Evolutionary conservation across 2,113 vertebrate genomes (phyloP).

Genomic region (Nasalis larvatus): DNA sequence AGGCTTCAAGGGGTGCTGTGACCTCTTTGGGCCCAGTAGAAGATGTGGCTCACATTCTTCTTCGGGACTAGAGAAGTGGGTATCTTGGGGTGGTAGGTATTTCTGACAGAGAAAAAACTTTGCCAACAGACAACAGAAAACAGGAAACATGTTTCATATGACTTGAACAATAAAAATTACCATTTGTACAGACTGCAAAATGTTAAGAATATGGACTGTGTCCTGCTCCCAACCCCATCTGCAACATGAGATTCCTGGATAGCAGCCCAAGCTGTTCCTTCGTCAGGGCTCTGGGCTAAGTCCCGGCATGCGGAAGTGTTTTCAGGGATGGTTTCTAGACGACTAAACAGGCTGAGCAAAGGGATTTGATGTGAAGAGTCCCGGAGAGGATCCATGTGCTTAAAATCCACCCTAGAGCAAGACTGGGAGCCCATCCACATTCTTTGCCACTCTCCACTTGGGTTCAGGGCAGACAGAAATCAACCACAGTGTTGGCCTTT

Average conservation of each 20-base stretch:
- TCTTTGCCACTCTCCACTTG: neutral
- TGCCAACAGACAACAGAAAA: neutral
- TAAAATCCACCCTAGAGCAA: neutral
- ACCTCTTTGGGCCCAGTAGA: neutral
- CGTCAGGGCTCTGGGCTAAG: neutral
- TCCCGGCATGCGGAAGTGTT: neutral
- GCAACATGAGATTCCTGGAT: neutral
- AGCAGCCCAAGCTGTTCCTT: neutral
- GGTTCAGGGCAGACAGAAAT: neutral
- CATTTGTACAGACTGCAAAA: neutral
- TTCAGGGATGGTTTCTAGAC: neutral
- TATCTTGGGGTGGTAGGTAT: neutral
- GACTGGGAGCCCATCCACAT: neutral
- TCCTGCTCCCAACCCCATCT: fast-evolving
- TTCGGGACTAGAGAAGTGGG: neutral
- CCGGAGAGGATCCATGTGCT: fast-evolving
- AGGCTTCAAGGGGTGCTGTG: neutral
- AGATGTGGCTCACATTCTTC: neutral
- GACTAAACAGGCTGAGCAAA: fast-evolving
- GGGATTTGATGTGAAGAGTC: fast-evolving
- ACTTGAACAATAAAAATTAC: neutral
- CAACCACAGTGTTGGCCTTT: neutral
- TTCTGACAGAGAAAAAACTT: neutral
- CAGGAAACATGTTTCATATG: neutral
- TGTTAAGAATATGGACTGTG: neutral